Percentiles rank a stretch among this genome's conserved stretches.
Conservation (phyloP, 2,113 vertebrate genomes). For the Dolichallabes microphthalmus region DNA sequence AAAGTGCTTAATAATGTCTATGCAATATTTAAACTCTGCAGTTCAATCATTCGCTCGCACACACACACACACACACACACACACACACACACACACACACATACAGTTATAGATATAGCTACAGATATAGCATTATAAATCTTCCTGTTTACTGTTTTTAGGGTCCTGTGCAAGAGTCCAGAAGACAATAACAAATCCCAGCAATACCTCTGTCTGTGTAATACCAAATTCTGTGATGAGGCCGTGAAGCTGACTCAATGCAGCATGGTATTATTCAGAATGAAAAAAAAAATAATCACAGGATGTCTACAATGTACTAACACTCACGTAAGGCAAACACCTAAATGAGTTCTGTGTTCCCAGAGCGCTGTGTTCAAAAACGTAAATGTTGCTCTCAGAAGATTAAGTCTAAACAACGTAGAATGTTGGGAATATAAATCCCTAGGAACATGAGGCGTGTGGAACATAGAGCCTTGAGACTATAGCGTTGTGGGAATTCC, state of each 20-base stretch:
- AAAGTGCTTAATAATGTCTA: slow-evolving; percentile 14
- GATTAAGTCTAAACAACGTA: background rate
- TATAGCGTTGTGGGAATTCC: background rate
- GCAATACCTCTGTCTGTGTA: background rate
- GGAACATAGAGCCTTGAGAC: background rate
- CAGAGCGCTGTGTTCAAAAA: background rate
- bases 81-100: background rate
- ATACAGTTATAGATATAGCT: background rate
- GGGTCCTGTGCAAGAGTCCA: background rate
- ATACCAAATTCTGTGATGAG: background rate
- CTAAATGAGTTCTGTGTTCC: background rate
- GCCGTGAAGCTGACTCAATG: background rate
- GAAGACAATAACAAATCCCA: background rate
- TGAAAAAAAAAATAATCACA: background rate
- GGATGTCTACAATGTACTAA: background rate
- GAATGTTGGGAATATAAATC: background rate
- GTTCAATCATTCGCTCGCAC: background rate
- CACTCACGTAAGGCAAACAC: background rate
- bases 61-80: background rate
- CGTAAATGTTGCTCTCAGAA: background rate
- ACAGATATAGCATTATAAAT: background rate
- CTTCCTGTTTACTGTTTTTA: background rate
- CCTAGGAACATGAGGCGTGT: background rate
- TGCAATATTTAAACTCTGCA: slow-evolving; percentile 11
- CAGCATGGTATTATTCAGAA: background rate